Conservation (phyloP, 2,113 vertebrate genomes). For the Cnemophilus loriae region DNA sequence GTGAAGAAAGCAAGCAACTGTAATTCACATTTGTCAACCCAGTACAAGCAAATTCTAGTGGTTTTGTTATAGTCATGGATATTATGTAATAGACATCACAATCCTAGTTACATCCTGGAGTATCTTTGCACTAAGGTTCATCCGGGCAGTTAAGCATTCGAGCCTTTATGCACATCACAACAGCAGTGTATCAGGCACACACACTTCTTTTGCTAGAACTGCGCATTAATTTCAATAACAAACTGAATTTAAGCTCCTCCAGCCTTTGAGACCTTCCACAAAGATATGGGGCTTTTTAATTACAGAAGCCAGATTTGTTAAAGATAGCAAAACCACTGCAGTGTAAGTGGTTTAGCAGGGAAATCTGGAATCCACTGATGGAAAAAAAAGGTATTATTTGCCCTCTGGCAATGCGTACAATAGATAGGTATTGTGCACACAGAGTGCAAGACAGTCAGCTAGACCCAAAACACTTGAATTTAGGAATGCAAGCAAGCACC, state of each 20-base stretch:
- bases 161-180: neutral
- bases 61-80: neutral
- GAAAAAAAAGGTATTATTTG: neutral
- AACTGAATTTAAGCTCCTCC: neutral
- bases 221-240: neutral
- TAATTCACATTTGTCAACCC: slow-evolving; percentile 46
- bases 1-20: slow-evolving; percentile 37
- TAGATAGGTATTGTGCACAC: neutral
- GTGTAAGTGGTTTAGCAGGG: neutral
- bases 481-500: neutral
- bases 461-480: neutral
- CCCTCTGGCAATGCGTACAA: neutral
- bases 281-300: neutral
- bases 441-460: neutral
- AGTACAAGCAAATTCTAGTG: neutral
- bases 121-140: neutral
- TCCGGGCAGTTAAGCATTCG: neutral
- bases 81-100: slow-evolving; percentile 14
- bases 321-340: neutral
- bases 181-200: neutral
- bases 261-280: neutral
- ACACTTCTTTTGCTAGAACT: neutral
- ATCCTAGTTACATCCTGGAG: neutral
- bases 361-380: neutral
- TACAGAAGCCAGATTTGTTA: neutral